Base-by-base conservation (phyloP, 2,797 vertebrate species). In the Serranus cabrilla region DNA sequence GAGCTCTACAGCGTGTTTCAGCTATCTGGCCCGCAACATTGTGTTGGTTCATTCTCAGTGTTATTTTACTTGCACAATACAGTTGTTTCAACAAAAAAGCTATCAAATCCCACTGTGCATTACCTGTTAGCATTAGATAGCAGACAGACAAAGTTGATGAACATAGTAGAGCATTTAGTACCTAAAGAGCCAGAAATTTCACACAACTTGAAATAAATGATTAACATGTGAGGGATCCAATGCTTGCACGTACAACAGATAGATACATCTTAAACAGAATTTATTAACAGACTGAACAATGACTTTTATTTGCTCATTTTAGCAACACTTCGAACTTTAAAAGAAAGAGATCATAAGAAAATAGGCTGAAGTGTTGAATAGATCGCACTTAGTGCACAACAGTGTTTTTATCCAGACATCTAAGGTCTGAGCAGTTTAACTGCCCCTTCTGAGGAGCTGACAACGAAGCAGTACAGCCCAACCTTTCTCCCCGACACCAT, bases 281-380 rank as follows among this genome's bases (percentile, higher is more conserved):
- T 67, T n/a, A 27, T 40, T 52, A 73, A 78, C 54, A 74, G 5
- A 25, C 45, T 50, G 25, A 81, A 65, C 20, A 63, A n/a, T 3
- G 11, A 58, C 34, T 57, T 89, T 89, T 79, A 81, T 80, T 85
- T 31, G 10, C 13, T 63, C 8, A 62, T 40, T 71, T 80, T 52
- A 60, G 46, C 18, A 83, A 79, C 34, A 57, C 60, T 65, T 85
- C 14, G 74, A 74, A 80, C 58, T 39, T 66, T 43, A 54, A 54
- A 54, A 66, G 23, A 43, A 43, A 66, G 3, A 11, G 39, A 43
- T 84, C n/a, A 78, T 50, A 74, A 54, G 21, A 78, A 87, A 83
- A 84, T 9, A 73, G 11, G 18, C 14, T 49, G 51, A 51, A 59
- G 54, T 13, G 57, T 56, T 76, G 45, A 34, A 46, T 6, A 54